Base-by-base conservation (phyloP, 2,797 vertebrate species). In the Lerista edwardsae region DNA sequence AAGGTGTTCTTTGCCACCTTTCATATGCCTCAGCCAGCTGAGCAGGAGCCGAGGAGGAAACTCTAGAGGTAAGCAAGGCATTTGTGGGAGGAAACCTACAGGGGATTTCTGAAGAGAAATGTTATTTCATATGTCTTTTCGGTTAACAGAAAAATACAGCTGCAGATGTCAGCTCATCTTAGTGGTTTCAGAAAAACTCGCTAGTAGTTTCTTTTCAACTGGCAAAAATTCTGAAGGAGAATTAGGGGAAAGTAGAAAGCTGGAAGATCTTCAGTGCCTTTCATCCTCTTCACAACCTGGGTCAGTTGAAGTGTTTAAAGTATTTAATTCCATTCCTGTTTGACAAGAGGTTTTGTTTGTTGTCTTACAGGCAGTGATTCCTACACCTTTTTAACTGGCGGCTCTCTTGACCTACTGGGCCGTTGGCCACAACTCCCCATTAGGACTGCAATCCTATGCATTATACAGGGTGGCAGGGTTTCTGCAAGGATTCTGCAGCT, bases 31-130 rank as follows among this genome's bases (percentile, higher is more conserved):
- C 79, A 41, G 69, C 39, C 47, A 71, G 41, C 23, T 67, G 76
- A 74, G 77, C 59, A 64, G 59, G 75, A 76, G 65, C 84, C 29
- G 36, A 51, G 21, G 62, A 82, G n/a, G 73, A 82, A 86, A 82
- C 75, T 86, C 73, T 25, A 39, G 57, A 82, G 65, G 27, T 71
- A 73, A 51, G 39, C 72, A 69, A 39, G 55, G 55, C 57, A 86
- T 77, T 82, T 81, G 79, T 72, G 79, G 74, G 31, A 64, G 65
- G 44, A 82, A 82, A 82, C 23, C 84, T 82, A 72, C 41, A 64
- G 84, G 84, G 84, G 65, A 77, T 86, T 86, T 51, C 21, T 41
- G 41, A 55, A 62, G 79, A 82, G 27, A 86, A 82, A 77, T 82
- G 27, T 77, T 82, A 77, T 77, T 86, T 82, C 79, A 41, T 51